Base-by-base conservation (phyloP, 2,888 invertebrate genomes). In the Aleiodes alternator region DNA sequence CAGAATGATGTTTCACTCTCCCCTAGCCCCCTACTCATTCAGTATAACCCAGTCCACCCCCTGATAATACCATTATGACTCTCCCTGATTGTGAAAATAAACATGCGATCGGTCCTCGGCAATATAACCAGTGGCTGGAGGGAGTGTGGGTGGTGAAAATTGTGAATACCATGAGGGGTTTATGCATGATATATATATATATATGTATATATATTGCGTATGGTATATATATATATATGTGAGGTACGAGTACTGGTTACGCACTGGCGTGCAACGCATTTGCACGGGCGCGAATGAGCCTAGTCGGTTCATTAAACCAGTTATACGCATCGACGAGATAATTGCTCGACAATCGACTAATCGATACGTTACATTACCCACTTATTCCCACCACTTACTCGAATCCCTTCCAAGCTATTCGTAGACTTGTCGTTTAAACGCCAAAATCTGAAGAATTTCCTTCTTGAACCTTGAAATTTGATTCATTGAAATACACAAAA, bases 31-130 rank as follows among this genome's bases (percentile, higher is more conserved):
- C 61, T 68, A 34, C 74, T 69, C 59, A 34, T 16, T 48, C 50
- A 50, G 70, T 59, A 73, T 59, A 23, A 69, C 77, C 61, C 72
- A 69, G 80, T 79, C 81, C 85, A 84, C 86, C 85, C 86, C 85
- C 85, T 84, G 87, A 87, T 88, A 88, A 88, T 87, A 85, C 85
- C 83, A 87, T 88, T 88, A 87, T 87, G 84, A 87, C 83, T 85
- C 84, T 70, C 84, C 82, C 83, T 85, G 84, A 87, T 87, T 87
- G 85, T 86, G 84, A 85, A 87, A 87, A 87, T 87, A 87, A 87
- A 87, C 86, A 87, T 82, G 79, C 77, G 78, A 79, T 80, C 78
- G 78, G 74, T 69, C 55, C 53, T 64, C 38, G 64, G 23, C 9
- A 43, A 43, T 43, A 61, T 61, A 48, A 9, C 23, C 64, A 43